Conservation (phyloP, 2,888 invertebrate species). For the Xanthia togata region DNA sequence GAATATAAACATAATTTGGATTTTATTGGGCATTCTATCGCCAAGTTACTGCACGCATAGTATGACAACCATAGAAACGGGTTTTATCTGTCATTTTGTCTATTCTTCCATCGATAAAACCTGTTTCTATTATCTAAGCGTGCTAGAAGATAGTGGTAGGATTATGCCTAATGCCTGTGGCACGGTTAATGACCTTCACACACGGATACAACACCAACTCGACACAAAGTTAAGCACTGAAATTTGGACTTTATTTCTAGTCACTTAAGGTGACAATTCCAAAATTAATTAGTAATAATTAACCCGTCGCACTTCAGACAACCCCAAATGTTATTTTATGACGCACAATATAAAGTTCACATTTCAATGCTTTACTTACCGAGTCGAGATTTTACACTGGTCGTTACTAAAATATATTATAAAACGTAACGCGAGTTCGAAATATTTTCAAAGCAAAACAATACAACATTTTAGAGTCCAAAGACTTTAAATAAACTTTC, state of each 20-base stretch:
- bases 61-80: no score
- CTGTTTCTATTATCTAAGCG: no score
- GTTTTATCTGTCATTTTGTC: no score
- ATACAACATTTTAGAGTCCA: slow-evolving; percentile 20
- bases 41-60: not conserved
- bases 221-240: not conserved
- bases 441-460: slow-evolving; percentile 30
- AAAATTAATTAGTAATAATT: slow-evolving; percentile 2
- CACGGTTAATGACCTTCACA: not conserved
- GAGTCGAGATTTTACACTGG: not conserved
- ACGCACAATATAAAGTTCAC: not conserved
- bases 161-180: no score
- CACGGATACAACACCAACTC: slow-evolving; percentile 3
- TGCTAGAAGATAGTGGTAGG: not conserved
- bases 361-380: slow-evolving; percentile 3
- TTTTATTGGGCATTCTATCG: not conserved
- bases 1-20: not conserved
- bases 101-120: no score
- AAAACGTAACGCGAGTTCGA: slow-evolving; percentile 20
- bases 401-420: slow-evolving; percentile 26
- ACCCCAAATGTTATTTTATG: slow-evolving; percentile 1
- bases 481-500: slow-evolving; percentile 17
- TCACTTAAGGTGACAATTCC: not conserved
- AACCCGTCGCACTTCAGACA: not conserved
- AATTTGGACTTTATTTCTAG: slow-evolving; percentile 2